Conservation (phyloP, 2,797 vertebrate genomes). For the Pteronotus mesoamericanus region DNA sequence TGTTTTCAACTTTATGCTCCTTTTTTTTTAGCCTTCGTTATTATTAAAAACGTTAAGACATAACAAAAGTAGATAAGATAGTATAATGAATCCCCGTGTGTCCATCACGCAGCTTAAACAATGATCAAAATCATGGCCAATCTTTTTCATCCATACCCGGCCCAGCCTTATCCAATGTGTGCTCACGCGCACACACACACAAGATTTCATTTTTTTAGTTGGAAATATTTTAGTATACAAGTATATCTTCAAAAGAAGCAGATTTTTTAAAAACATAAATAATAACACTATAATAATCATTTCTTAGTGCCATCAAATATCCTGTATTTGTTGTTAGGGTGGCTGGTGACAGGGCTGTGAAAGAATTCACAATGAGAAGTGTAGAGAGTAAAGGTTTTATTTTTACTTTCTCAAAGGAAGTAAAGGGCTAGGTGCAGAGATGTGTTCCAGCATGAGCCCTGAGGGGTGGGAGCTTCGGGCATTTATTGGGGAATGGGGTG, state of each 20-base stretch:
- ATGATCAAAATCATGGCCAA: neutral
- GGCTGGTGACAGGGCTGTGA: too few species aligned
- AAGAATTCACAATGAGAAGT: too few species aligned
- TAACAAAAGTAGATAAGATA: conserved; percentile 7
- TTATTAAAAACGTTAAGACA: neutral
- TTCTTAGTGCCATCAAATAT: neutral
- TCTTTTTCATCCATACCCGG: neutral
- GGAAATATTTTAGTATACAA: neutral
- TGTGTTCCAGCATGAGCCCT: too few species aligned
- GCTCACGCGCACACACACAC: neutral
- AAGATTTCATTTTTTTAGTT: neutral
- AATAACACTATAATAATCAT: neutral
- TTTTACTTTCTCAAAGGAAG: too few species aligned
- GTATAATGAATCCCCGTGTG: neutral
- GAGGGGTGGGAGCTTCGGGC: too few species aligned
- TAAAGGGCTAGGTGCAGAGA: too few species aligned
- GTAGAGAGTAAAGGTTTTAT: too few species aligned
- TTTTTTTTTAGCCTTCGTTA: neutral
- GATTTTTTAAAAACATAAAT: neutral
- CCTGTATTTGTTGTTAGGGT: neutral
- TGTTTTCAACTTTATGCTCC: neutral
- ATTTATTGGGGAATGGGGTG: too few species aligned
- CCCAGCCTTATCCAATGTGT: neutral
- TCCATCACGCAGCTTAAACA: neutral
- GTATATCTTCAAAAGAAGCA: neutral